Percentiles rank a stretch among this genome's conserved stretches.
phyloP scores from a whole-genome alignment of 2,797 vertebrate genomes.

The Poliocrania exsul region DNA sequence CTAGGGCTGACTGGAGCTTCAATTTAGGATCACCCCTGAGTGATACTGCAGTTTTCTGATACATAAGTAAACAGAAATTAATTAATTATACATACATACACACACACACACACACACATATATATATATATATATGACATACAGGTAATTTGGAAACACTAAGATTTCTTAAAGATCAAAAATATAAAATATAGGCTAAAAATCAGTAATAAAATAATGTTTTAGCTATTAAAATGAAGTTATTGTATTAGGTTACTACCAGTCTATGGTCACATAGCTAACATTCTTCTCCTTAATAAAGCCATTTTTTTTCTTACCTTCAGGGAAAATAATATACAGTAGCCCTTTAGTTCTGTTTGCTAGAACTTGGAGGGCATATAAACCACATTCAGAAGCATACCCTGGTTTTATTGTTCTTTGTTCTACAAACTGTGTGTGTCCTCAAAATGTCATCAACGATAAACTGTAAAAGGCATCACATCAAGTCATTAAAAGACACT shows the following conservation, averaged over 20 bases:
- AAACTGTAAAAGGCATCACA: constrained; percentile 81
- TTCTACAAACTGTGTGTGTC: constrained; percentile 73
- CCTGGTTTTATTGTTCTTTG: constrained; percentile 73
- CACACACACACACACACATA: too few species aligned
- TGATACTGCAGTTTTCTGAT: background rate
- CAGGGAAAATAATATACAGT: constrained; percentile 21
- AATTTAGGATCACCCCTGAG: background rate
- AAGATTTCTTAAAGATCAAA: background rate
- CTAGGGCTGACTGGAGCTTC: background rate
- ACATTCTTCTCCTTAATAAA: background rate
- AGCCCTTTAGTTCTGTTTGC: constrained; percentile 27
- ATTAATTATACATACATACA: background rate
- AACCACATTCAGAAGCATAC: constrained; percentile 62
- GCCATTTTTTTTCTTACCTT: background rate
- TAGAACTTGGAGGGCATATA: constrained; percentile 40
- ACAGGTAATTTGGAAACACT: background rate
- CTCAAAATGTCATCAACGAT: constrained; percentile 87
- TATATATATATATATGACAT: background rate
- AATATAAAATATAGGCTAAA: background rate
- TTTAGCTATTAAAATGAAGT: background rate
- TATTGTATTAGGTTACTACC: background rate
- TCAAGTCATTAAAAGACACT: constrained; percentile 83
- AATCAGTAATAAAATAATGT: background rate
- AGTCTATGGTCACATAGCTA: background rate
- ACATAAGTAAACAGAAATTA: background rate